phyloP scores from a whole-genome alignment of 1,140 invertebrate genomes.

The Bacillus rossius region DNA sequence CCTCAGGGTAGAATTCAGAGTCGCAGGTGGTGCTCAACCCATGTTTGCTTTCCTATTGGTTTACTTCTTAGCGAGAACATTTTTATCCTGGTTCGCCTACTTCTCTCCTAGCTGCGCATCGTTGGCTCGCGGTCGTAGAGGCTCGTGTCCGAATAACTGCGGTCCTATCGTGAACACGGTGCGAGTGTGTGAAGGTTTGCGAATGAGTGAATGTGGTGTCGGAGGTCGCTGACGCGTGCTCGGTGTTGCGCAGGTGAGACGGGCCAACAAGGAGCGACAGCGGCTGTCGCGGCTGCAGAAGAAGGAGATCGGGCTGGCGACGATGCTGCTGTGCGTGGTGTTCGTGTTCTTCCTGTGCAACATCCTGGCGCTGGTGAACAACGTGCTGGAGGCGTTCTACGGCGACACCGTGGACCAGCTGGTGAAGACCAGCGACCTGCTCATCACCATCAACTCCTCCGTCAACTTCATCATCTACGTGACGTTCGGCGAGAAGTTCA shows the following conservation, averaged over 20 bases:
- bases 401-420: conserved; percentile 64
- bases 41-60: too few species aligned
- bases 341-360: conserved; percentile 94
- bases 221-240: background rate
- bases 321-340: conserved; percentile 92
- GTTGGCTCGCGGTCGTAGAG: too few species aligned
- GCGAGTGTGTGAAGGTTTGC: too few species aligned
- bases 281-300: conserved; percentile 72
- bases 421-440: conserved; percentile 82
- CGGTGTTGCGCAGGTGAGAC: conserved; percentile 57
- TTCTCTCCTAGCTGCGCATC: too few species aligned
- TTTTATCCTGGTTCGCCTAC: too few species aligned
- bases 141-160: too few species aligned
- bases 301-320: conserved; percentile 83
- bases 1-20: too few species aligned
- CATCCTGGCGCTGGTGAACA: conserved; percentile 81
- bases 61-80: too few species aligned
- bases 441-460: conserved; percentile 94
- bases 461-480: conserved; percentile 97
- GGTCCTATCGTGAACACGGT: too few species aligned
- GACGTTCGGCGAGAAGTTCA: conserved; percentile 95
- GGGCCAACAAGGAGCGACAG: conserved; percentile 76
- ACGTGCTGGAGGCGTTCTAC: conserved; percentile 76
- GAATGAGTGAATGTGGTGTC: too few species aligned
- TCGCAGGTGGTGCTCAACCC: too few species aligned